Conservation (phyloP, 2,113 vertebrate genomes). For the Anolis sagrei region DNA sequence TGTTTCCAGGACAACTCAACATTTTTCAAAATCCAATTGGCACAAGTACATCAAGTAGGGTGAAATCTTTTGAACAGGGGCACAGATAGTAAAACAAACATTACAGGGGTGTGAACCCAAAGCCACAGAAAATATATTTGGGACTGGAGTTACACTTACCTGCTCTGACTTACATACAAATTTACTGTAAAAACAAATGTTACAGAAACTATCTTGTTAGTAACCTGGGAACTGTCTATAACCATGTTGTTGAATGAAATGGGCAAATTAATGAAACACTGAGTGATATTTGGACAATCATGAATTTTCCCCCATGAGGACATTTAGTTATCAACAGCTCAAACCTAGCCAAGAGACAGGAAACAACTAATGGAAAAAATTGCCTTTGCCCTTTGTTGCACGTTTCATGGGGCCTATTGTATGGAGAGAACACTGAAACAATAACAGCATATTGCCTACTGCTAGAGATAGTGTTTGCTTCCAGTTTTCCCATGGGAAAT, state of each 20-base stretch:
- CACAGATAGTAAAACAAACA: too few relatives aligned
- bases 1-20: too few relatives aligned
- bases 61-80: too few relatives aligned
- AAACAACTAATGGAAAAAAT: slow-evolving; percentile 29
- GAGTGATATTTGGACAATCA: background rate
- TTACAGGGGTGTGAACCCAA: too few relatives aligned
- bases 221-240: too few relatives aligned
- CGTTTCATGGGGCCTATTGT: background rate
- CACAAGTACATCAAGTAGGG: too few relatives aligned
- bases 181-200: too few relatives aligned
- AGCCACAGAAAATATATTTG: too few relatives aligned
- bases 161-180: too few relatives aligned
- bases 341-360: background rate
- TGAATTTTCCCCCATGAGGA: background rate
- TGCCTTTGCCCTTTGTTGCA: slow-evolving; percentile 2
- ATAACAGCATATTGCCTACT: background rate
- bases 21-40: too few relatives aligned
- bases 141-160: too few relatives aligned
- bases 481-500: slow-evolving; percentile 35
- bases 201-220: too few relatives aligned
- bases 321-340: background rate
- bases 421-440: slow-evolving; percentile 18
- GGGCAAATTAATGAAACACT: background rate
- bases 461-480: slow-evolving; percentile 27
- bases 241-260: background rate